Conservation (phyloP, 2,888 invertebrate genomes). For the Abrostola triplasia region DNA sequence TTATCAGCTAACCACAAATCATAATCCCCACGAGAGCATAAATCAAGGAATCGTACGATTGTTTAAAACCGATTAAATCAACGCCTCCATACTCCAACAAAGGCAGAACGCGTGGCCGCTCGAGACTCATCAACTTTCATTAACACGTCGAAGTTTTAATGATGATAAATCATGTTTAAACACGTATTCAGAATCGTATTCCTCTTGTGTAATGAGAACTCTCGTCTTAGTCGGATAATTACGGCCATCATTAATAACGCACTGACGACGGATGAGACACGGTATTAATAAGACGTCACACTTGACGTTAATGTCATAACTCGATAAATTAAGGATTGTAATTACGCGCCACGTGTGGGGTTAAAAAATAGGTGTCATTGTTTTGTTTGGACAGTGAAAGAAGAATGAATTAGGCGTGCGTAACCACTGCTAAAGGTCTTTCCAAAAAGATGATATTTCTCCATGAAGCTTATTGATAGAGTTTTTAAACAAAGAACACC, state of each 20-base stretch:
- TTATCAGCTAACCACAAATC: not conserved
- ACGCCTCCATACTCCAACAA: slow-evolving; percentile 17
- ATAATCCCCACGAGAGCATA: not conserved
- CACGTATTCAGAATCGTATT: slow-evolving; percentile 72
- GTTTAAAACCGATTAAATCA: slow-evolving; percentile 41
- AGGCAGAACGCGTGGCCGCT: slow-evolving; percentile 53
- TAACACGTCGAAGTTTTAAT: slow-evolving; percentile 76
- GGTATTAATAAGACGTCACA: slow-evolving; percentile 74
- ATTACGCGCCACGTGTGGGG: slow-evolving; percentile 48
- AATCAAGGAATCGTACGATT: slow-evolving; percentile 15
- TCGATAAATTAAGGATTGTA: slow-evolving; percentile 63
- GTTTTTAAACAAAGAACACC: too few species aligned
- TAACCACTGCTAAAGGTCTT: too few species aligned
- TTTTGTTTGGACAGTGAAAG: slow-evolving; percentile 7
- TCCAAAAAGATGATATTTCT: too few species aligned
- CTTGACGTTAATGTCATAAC: slow-evolving; percentile 71
- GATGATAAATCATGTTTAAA: slow-evolving; percentile 76
- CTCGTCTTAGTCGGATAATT: slow-evolving; percentile 76
- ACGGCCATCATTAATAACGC: slow-evolving; percentile 78
- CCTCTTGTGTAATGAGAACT: slow-evolving; percentile 67
- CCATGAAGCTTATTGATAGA: too few species aligned
- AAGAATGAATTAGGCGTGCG: too few species aligned
- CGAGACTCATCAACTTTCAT: slow-evolving; percentile 69
- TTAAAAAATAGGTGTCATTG: slow-evolving; percentile 34
- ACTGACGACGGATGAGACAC: slow-evolving; percentile 71